Conservation (phyloP, 2,797 vertebrate genomes). For the Enteromius radiatus region DNA sequence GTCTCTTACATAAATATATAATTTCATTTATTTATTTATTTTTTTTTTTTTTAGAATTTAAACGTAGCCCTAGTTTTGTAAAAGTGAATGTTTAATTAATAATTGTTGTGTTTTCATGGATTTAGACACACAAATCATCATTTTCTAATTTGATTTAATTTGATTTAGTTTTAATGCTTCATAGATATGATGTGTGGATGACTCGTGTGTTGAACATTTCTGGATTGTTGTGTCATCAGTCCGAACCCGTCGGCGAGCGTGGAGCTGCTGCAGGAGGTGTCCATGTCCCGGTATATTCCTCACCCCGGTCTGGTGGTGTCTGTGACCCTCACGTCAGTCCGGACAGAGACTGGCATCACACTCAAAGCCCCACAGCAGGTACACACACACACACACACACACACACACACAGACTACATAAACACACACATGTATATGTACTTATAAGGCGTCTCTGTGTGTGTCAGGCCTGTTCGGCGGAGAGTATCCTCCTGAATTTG, state of each 20-base stretch:
- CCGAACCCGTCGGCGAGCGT: conserved; percentile 85
- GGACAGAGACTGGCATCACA: conserved; percentile 95
- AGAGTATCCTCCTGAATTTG: conserved; percentile 98
- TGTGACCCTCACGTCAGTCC: conserved; percentile 95
- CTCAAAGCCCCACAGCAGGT: conserved; percentile 98
- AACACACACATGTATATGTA: too few species aligned
- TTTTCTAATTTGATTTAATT: too few species aligned
- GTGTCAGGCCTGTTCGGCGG: conserved; percentile 90
- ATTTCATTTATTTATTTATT: too few species aligned
- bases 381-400: conserved; percentile 39
- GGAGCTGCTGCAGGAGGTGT: conserved; percentile 95
- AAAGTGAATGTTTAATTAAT: too few species aligned
- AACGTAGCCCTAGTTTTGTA: too few species aligned
- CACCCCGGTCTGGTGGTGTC: conserved; percentile 96
- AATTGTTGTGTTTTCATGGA: too few species aligned
- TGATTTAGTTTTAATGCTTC: too few species aligned
- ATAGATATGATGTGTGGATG: not conserved
- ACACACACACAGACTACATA: too few species aligned
- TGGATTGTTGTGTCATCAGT: conserved; percentile 67
- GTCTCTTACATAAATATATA: too few species aligned
- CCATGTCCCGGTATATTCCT: conserved; percentile 98
- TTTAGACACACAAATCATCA: too few species aligned
- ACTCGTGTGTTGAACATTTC: not conserved
- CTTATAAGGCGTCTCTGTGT: not conserved
- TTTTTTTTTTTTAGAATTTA: too few species aligned